phyloP scores from a whole-genome alignment of 2,888 invertebrate genomes.

The Xylocampa areola region DNA sequence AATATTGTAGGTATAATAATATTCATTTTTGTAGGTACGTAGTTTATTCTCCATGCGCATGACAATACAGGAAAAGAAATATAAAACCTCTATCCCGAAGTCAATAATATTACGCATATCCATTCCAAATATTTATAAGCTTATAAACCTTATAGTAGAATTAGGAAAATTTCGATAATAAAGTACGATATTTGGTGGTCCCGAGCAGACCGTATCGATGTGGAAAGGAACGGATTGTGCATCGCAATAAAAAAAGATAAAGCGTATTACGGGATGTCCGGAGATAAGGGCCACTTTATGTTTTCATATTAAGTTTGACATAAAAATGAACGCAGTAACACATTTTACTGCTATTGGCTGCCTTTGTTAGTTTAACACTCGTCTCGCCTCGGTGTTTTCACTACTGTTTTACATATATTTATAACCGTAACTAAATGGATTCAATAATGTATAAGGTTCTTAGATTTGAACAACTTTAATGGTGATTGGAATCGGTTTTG shows the following conservation, averaged over 20 bases:
- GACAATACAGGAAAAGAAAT: constrained; percentile 16
- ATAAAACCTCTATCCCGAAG: constrained; percentile 22
- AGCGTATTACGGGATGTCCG: constrained; percentile 82
- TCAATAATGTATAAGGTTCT: constrained; percentile 8
- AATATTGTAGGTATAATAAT: no score
- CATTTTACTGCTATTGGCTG: constrained; percentile 70
- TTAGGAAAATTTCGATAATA: constrained; percentile 58
- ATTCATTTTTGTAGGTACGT: not conserved
- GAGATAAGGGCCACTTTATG: constrained; percentile 81
- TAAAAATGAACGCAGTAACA: constrained; percentile 77
- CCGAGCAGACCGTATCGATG: constrained; percentile 60
- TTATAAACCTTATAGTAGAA: constrained; percentile 54
- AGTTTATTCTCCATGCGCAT: constrained; percentile 12
- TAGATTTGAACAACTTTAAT: constrained; percentile 9
- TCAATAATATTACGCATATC: constrained; percentile 39
- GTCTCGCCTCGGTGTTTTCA: constrained; percentile 42
- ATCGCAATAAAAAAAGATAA: constrained; percentile 81
- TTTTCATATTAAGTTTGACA: constrained; percentile 81
- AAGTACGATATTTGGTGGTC: constrained; percentile 59
- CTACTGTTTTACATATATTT: constrained; percentile 30
- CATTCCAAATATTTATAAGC: constrained; percentile 50
- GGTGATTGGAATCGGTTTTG: constrained; percentile 25
- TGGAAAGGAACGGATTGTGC: constrained; percentile 76
- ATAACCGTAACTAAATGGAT: constrained; percentile 3
- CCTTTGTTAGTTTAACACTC: constrained; percentile 68